These are phyloP conservation scores for Alosa alosa DNA, from an alignment of 2,113 vertebrate genomes.

Conservation along the genomic window DNA sequence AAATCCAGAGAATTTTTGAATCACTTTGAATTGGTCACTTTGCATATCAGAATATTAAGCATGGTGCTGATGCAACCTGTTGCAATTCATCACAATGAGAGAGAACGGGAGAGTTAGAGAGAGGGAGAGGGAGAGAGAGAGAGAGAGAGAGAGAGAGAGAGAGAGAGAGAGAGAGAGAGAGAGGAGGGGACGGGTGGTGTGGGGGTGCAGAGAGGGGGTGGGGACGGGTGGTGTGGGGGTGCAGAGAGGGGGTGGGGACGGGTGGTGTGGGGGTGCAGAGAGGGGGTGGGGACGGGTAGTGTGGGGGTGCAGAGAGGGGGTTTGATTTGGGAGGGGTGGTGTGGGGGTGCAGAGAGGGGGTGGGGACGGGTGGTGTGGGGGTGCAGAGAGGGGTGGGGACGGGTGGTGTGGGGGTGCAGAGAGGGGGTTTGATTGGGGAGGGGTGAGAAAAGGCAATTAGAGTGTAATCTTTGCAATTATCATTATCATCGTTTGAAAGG, in stretches of 20 bases:
- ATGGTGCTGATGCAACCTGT: constrained; percentile 69
- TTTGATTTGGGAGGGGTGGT: constrained; percentile 51
- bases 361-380: too few species aligned
- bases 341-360: too few species aligned
- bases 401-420: too few species aligned
- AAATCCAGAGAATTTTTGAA: neutral
- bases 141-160: neutral
- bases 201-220: constrained; percentile 9
- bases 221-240: constrained; percentile 44
- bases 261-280: too few species aligned
- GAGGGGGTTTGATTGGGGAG: constrained; percentile 52
- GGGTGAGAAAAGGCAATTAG: constrained; percentile 65
- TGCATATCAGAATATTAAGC: constrained; percentile 63
- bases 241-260: too few species aligned
- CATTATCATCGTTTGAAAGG: constrained; percentile 72
- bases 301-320: constrained; percentile 36
- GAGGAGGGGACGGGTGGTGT: neutral
- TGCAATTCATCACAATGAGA: constrained; percentile 63
- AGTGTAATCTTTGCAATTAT: constrained; percentile 75
- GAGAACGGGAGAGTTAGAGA: neutral
- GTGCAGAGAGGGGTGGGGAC: too few species aligned
- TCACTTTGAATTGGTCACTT: constrained; percentile 38
- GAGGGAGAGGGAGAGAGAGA: neutral
- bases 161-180: too few species aligned
- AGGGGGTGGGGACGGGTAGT: constrained; percentile 45